A percentile compares a stretch with the other conserved stretches of the same genome.
These are phyloP conservation scores for Oncorhynchus keta DNA, from an alignment of 2,113 vertebrate genomes.

Conservation along the genomic window DNA sequence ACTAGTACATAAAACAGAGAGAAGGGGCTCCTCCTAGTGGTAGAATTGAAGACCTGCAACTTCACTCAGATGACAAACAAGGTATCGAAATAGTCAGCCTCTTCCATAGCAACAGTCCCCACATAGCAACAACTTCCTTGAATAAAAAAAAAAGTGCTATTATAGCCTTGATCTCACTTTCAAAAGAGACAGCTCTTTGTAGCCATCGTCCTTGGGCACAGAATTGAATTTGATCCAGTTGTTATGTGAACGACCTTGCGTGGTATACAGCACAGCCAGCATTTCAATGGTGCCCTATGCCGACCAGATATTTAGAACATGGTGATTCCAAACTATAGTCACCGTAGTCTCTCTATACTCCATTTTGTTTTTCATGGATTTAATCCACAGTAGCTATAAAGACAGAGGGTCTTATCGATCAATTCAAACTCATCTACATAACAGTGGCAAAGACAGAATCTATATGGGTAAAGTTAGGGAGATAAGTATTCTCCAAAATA, in stretches of 20 bases:
- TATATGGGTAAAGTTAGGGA: slow-evolving; percentile 11
- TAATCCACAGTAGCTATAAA: background rate
- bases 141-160: slow-evolving; percentile 52
- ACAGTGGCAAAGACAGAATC: slow-evolving; percentile 11
- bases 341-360: background rate
- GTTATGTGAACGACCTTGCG: background rate
- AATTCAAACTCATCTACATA: slow-evolving; percentile 14
- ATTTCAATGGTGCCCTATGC: background rate
- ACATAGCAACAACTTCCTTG: slow-evolving; percentile 76
- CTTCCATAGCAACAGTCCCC: slow-evolving; percentile 77
- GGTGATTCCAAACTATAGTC: background rate
- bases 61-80: slow-evolving; percentile 24
- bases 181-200: slow-evolving; percentile 34
- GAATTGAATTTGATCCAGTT: slow-evolving; percentile 25
- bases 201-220: slow-evolving; percentile 41
- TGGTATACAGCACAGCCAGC: background rate
- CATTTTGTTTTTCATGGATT: background rate
- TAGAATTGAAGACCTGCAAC: slow-evolving; percentile 49
- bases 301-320: background rate
- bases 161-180: slow-evolving; percentile 59
- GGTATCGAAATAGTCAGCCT: slow-evolving; percentile 38
- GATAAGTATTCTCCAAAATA: slow-evolving; percentile 27
- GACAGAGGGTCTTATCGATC: slow-evolving; percentile 3
- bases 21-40: slow-evolving; percentile 76
- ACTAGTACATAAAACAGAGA: slow-evolving; percentile 27